Evolutionary conservation across 35 echinoderm and acorn worm species (phyloP), one percentile per base, ranked within the genome.

Genomic region (Eucidaris tribuloides): DNA sequence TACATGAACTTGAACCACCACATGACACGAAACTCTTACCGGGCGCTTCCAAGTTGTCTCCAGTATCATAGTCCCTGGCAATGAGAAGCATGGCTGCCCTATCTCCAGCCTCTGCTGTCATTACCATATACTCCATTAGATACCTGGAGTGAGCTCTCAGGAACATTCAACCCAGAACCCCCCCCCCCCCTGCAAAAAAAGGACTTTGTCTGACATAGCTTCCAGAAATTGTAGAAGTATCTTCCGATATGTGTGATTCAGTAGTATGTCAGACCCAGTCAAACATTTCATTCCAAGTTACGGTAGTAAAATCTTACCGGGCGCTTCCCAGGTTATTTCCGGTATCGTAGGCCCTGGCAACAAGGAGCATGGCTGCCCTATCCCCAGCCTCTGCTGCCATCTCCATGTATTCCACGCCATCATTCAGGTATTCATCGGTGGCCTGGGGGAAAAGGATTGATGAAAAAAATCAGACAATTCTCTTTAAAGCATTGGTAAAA

Each of bases 331-430:
- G 83, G 29, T 84, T 81, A 45, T 79, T 65, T 23, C 96, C 96
- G 15, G 96, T 93, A 39, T 93, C 87, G 56, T 71, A 93, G 2
- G 91, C 96, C 42, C 83, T 99, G 19, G 96, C 90, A 39, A 99
- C 68, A 55, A 93, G 42, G 13, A 99, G 22, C 83, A 90, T 90
- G 0, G 90, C 52, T 13, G 79, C 76, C 45, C 96, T 85, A 77
- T 99, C 96, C 1, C 96, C 86, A 45, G 87, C 86, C 52, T 87
- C 91, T 37, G 86, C 90, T 7, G 96, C 90, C 66, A 83, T 85
- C 61, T 93, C 86, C 96, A 99, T 99, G 43, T 79, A 99, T 5
- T 92, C 81, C n/a, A 99, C 46, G 4, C 90, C 96, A n/a, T 99
- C 91, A 45, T 89, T 89, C 23, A 77, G 54, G 59, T 93, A 93